Base-by-base conservation (phyloP, 2,113 vertebrate genomes). In the Silurus meridionalis region DNA sequence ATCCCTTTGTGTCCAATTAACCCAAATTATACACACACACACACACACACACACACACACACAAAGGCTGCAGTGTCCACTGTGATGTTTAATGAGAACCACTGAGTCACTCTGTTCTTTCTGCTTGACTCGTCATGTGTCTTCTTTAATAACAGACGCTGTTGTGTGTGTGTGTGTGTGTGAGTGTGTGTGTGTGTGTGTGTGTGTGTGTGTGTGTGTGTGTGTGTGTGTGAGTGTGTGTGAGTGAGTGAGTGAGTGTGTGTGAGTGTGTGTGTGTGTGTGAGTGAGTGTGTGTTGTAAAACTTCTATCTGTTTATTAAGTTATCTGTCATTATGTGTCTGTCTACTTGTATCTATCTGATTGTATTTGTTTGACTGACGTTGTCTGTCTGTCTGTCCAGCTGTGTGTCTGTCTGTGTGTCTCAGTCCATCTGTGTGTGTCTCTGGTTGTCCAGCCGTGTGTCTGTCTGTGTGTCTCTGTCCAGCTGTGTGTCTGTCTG, bases 31-130 rank as follows among this genome's bases (percentile, higher is more conserved):
- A 52, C 37, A 72, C 28, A 71, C 28, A n/a, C 72, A n/a, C 74
- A 14, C 13, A 15, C 23, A 23, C 11, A 64, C 63, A 64, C 21
- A 64, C 63, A 64, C 23, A 48, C 67, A 84, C 19, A 72, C 6
- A 85, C 63, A 66, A 9, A 79, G 23, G 6, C 60, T 55, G 23
- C 61, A 74, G 5, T 74, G 50, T 67, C 13, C 23, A 53, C 23
- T 72, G 64, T 17, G 9, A 5, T 66, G 66, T 21, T 81, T 69
- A 83, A 74, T 71, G n/a, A 75, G 55, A n/a, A 6, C 28, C 81
- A 53, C 80, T 86, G 85, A 72, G n/a, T 48, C 52, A 72, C 53
- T n/a, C 23, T 71, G 50, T 57, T 9, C 7, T 67, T 71, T 6
- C 13, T 13, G 14, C 17, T 69, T 69, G 11, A 15, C 4, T 13